A percentile compares a stretch with the other conserved stretches of the same genome.
These are phyloP conservation scores for Hycleus phaleratus DNA, from an alignment of 1,140 invertebrate species.

Conservation along the genomic window DNA sequence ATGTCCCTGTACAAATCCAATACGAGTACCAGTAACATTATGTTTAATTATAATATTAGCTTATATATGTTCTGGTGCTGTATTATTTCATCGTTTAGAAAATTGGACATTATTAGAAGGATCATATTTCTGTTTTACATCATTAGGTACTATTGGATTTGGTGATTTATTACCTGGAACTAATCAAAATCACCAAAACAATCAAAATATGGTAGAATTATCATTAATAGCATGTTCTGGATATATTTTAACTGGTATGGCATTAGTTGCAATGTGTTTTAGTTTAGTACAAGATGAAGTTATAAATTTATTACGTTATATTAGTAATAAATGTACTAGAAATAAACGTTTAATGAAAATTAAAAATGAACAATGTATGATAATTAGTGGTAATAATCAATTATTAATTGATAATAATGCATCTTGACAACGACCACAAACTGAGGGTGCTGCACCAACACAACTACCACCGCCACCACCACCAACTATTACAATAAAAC, in stretches of 20 bases:
- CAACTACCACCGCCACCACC: not conserved
- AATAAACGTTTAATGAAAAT: slow-evolving; percentile 23
- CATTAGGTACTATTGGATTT: slow-evolving; percentile 60
- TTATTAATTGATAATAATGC: slow-evolving; percentile 5
- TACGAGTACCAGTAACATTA: slow-evolving; percentile 75
- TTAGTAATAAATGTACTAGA: slow-evolving; percentile 30
- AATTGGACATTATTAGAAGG: slow-evolving; percentile 86
- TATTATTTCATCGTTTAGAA: slow-evolving; percentile 83
- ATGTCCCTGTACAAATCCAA: slow-evolving; percentile 46
- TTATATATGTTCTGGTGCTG: slow-evolving; percentile 85
- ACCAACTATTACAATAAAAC: slow-evolving; percentile 11
- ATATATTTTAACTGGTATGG: slow-evolving; percentile 91
- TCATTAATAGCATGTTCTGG: slow-evolving; percentile 72
- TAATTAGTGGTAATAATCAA: slow-evolving; percentile 26
- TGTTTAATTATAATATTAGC: slow-evolving; percentile 82
- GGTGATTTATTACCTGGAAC: slow-evolving; percentile 67
- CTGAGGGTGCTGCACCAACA: slow-evolving; percentile 43
- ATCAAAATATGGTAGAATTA: slow-evolving; percentile 61
- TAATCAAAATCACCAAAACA: no score
- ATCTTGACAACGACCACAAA: slow-evolving; percentile 56
- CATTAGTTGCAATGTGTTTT: slow-evolving; percentile 94
- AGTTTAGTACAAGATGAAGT: slow-evolving; percentile 92
- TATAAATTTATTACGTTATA: slow-evolving; percentile 40
- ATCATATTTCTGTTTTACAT: slow-evolving; percentile 80
- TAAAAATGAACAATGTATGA: slow-evolving; percentile 51